A percentile compares a stretch with the other conserved stretches of the same genome.
Evolutionary conservation across 2,888 invertebrate genomes (phyloP).

Genomic region (Phanerotoma sp.): DNA sequence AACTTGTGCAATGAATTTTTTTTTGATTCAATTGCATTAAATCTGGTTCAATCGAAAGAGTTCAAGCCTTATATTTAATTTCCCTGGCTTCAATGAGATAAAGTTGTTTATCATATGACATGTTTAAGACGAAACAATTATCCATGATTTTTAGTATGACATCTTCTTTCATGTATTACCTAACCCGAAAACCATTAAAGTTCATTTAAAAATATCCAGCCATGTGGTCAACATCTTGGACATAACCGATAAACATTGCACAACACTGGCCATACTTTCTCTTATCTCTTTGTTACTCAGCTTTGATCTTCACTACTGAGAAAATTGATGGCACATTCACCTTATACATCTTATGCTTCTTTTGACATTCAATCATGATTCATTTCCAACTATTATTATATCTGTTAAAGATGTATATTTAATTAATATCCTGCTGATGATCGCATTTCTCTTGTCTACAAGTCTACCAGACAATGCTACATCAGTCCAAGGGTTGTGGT

Average conservation of each 20-base stretch:
- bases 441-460: constrained; percentile 34
- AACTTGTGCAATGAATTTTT: too few relatives aligned
- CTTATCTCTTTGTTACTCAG: constrained; percentile 36
- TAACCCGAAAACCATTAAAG: constrained; percentile 12
- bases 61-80: too few relatives aligned
- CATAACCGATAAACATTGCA: constrained; percentile 47
- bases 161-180: too few relatives aligned
- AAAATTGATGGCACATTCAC: constrained; percentile 10
- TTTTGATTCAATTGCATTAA: too few relatives aligned
- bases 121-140: too few relatives aligned
- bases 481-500: constrained; percentile 37
- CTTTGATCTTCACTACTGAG: constrained; percentile 45
- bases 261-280: constrained; percentile 35
- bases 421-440: constrained; percentile 31
- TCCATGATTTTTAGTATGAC: constrained; percentile 34
- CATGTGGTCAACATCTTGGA: constrained; percentile 53
- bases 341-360: constrained; percentile 1
- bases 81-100: too few relatives aligned
- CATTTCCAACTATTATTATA: background rate
- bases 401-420: background rate
- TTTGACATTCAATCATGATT: background rate
- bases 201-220: constrained; percentile 46
- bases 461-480: constrained; percentile 18
- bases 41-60: too few relatives aligned
- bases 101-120: too few relatives aligned